Evolutionary conservation across 2,113 vertebrate genomes (phyloP).

Genomic region (Phaethornis superciliosus): DNA sequence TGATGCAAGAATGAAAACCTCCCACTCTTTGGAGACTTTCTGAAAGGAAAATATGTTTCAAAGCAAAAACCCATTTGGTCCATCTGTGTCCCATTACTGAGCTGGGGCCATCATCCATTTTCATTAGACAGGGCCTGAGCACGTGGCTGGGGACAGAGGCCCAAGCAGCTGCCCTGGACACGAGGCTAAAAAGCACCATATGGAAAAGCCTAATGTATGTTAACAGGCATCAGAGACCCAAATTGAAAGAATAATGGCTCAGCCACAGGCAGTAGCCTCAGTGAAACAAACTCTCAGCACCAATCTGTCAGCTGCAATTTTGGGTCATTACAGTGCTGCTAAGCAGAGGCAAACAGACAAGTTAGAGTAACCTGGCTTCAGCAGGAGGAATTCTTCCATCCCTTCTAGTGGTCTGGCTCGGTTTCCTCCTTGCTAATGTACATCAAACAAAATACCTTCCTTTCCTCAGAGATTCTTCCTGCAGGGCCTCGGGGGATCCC

Average conservation of each 20-base stretch:
- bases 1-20: not conserved
- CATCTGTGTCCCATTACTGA: slow-evolving; percentile 78
- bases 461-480: not conserved
- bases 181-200: slow-evolving; percentile 68
- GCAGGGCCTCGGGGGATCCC: not conserved
- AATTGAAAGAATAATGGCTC: slow-evolving; percentile 82
- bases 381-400: slow-evolving; percentile 2
- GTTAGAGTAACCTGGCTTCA: slow-evolving; percentile 39
- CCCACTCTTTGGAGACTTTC: not conserved
- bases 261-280: slow-evolving; percentile 57
- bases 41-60: slow-evolving; percentile 35
- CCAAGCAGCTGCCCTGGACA: slow-evolving; percentile 68
- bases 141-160: slow-evolving; percentile 45
- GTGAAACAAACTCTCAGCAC: slow-evolving; percentile 69
- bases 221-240: slow-evolving; percentile 68
- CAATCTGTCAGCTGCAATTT: slow-evolving; percentile 81
- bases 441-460: not conserved
- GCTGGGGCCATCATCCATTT: slow-evolving; percentile 57
- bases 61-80: slow-evolving; percentile 20
- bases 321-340: slow-evolving; percentile 68
- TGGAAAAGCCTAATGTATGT: slow-evolving; percentile 73
- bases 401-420: not conserved
- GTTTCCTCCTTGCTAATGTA: not conserved
- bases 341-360: slow-evolving; percentile 19
- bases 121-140: slow-evolving; percentile 56